Evolutionary conservation across 2,797 vertebrate species (phyloP), one percentile per base, ranked within the genome.

Genomic region (Pangasius krempfi): DNA sequence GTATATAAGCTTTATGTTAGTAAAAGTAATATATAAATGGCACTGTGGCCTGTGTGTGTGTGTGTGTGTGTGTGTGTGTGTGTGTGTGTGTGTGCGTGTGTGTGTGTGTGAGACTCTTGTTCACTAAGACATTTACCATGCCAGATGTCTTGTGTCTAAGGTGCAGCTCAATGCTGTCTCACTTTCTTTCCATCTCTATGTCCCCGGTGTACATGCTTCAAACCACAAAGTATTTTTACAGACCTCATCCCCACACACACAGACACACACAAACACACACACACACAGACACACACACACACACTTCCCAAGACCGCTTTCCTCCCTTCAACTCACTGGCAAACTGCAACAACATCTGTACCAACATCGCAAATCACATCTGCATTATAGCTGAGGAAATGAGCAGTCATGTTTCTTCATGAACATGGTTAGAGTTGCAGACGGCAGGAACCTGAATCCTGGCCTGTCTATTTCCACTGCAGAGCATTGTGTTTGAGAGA

Each of bases 391-490:
- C 30, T 76, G 18, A 86, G 56, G 54, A 87, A 40, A 66, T 40
- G 52, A 27, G 33, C 62, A 40, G 16, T 88, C 25, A 0, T 50
- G 47, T 58, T 86, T 50, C 52, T 44, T 64, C 44, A 12, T 14
- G 47, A 64, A 76, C 85, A 75, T 30, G 85, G 86, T 73, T 52
- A 9, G 75, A 33, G 91, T 81, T 72, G 40, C 72, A 82, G 60
- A 56, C 56, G 9, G 16, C 50, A 78, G 60, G 68, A 90, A 81
- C 44, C 33, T 18, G 22, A 80, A 54, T 30, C 66, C 56, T 6
- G 20, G 13, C 27, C 20, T 84, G 40, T 85, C 91, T 95, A 92
- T 94, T 95, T 94, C 56, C 82, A 75, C 90, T 62, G 78, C 83
- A 85, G 93, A 54, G 64, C 73, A 94, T 91, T 75, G 80, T 82